Percentiles rank a stretch among this genome's conserved stretches.
phyloP scores from a whole-genome alignment of 2,797 vertebrate genomes.

The Leptoclinus maculatus region DNA sequence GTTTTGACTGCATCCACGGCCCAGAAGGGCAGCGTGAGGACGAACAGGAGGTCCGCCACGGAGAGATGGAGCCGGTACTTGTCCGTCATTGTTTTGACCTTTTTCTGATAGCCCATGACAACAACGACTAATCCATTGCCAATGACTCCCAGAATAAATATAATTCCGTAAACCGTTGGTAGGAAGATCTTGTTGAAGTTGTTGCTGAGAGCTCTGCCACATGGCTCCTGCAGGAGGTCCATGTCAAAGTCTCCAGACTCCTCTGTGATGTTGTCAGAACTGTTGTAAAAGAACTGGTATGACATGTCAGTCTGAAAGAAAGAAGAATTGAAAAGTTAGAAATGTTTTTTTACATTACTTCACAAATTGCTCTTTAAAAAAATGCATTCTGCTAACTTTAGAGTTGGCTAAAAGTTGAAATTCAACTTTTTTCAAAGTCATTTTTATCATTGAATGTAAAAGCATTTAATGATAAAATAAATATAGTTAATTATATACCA shows the following conservation, averaged over 20 bases:
- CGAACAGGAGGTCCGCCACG: slow-evolving; percentile 94
- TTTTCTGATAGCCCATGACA: slow-evolving; percentile 98
- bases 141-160: slow-evolving; percentile 92
- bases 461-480: neutral
- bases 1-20: slow-evolving; percentile 90
- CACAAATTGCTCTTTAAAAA: neutral
- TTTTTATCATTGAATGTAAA: accelerated
- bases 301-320: slow-evolving; percentile 37
- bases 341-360: neutral
- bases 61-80: slow-evolving; percentile 98
- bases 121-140: slow-evolving; percentile 96
- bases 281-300: slow-evolving; percentile 41
- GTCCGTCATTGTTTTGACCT: slow-evolving; percentile 95
- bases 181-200: slow-evolving; percentile 93
- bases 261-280: slow-evolving; percentile 82
- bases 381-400: neutral
- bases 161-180: slow-evolving; percentile 92
- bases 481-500: neutral
- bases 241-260: slow-evolving; percentile 84
- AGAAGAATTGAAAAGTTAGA: slow-evolving; percentile 11
- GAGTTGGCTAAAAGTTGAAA: neutral
- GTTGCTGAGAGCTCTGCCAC: slow-evolving; percentile 76
- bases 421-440: neutral
- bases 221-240: slow-evolving; percentile 79
- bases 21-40: slow-evolving; percentile 97